Conservation (phyloP, 2,113 vertebrate species). For the Lichenostomus cassidix region DNA sequence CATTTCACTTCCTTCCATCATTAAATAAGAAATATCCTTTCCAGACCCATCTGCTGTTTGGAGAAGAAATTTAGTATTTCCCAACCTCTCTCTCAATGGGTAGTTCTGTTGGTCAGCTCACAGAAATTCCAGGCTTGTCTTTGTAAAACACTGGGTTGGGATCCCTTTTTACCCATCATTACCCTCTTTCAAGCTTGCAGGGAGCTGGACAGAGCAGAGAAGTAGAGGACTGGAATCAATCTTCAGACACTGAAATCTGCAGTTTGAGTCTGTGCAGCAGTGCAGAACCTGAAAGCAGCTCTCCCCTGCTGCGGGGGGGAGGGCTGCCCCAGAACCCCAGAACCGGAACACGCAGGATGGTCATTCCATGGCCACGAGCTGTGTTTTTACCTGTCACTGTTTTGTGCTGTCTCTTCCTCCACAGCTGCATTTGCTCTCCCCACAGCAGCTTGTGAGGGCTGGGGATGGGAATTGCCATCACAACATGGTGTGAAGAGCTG, state of each 20-base stretch:
- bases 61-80: neutral
- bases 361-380: too few relatives aligned
- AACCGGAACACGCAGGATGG: too few relatives aligned
- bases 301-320: too few relatives aligned
- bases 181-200: neutral
- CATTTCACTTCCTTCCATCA: neutral
- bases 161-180: neutral
- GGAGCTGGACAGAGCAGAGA: neutral
- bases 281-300: too few relatives aligned
- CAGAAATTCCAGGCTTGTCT: neutral
- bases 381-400: rapidly evolving
- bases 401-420: neutral
- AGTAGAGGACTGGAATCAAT: neutral
- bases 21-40: neutral
- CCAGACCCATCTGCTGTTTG: neutral
- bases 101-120: neutral
- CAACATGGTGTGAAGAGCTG: neutral
- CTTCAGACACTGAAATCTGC: neutral
- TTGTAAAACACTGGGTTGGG: neutral
- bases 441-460: rapidly evolving
- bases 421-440: neutral
- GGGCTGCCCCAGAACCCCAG: too few relatives aligned
- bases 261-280: neutral
- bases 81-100: neutral
- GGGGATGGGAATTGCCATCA: neutral